Evolutionary conservation across 2,888 invertebrate species (phyloP).

Genomic region (Cyclophora albipunctata): DNA sequence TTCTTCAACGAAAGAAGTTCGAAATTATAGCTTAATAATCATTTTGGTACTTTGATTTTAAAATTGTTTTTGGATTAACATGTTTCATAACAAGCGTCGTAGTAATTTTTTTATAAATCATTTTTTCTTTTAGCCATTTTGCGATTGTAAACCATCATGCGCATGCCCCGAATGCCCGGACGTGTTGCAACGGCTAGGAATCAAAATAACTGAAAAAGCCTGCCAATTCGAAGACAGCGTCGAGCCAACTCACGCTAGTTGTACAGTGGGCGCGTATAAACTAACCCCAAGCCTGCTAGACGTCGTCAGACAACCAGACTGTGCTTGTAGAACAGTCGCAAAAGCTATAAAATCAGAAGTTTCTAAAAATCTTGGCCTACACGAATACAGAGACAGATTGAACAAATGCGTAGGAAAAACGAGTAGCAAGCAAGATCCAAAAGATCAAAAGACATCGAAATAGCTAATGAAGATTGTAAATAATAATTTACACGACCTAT

Average conservation of each 20-base stretch:
- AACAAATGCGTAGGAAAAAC: background rate
- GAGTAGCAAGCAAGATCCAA: background rate
- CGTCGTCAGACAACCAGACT: conserved; percentile 23
- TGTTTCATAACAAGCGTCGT: no score
- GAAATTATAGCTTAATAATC: no score
- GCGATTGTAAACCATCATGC: conserved; percentile 32
- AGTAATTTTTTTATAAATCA: no score
- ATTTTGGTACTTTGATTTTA: no score
- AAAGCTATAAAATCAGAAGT: conserved; percentile 32
- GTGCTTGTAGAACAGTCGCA: conserved; percentile 38
- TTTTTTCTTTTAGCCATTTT: conserved; percentile 35
- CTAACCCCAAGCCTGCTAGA: conserved; percentile 21
- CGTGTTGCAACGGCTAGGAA: conserved; percentile 27
- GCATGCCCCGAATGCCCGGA: conserved; percentile 29
- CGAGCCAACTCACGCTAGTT: background rate
- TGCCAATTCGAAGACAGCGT: conserved; percentile 17
- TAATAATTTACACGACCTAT: no score
- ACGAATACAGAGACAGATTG: conserved; percentile 8
- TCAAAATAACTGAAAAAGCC: conserved; percentile 27
- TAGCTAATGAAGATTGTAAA: no score
- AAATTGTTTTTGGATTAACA: no score
- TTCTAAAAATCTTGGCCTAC: conserved; percentile 29
- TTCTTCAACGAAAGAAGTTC: no score
- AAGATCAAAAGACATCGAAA: background rate
- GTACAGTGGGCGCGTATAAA: background rate